Conservation (phyloP, 2,113 vertebrate species). For the Aepyceros melampus region DNA sequence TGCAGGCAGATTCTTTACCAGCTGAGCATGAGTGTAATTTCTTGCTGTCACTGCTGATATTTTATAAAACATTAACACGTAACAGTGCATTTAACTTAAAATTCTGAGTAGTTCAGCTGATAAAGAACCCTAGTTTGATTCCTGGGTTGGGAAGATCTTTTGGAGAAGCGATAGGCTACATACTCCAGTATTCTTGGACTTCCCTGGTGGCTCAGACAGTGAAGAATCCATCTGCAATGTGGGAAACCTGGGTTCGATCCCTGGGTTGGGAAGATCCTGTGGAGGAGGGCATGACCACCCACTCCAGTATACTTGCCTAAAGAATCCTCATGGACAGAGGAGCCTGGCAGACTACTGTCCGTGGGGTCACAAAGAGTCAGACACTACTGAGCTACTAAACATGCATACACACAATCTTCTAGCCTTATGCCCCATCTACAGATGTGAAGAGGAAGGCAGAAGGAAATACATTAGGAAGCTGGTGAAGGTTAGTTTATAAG, state of each 20-base stretch:
- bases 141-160: neutral
- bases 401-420: neutral
- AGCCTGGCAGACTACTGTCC: neutral
- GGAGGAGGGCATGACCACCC: neutral
- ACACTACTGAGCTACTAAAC: neutral
- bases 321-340: neutral
- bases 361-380: neutral
- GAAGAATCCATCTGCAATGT: neutral
- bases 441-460: neutral
- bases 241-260: neutral
- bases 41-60: slow-evolving; percentile 12
- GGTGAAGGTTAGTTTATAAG: slow-evolving; percentile 1
- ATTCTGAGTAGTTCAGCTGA: neutral
- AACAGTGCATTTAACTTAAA: neutral
- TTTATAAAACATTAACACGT: neutral
- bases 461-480: neutral
- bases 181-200: neutral
- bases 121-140: neutral
- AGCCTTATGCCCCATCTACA: neutral
- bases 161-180: neutral
- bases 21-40: neutral
- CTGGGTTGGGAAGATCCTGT: neutral
- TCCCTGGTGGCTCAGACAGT: neutral
- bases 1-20: neutral
- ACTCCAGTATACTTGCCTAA: neutral